Conservation (phyloP, 2,113 vertebrate species). For the Macroglossus sobrinus region DNA sequence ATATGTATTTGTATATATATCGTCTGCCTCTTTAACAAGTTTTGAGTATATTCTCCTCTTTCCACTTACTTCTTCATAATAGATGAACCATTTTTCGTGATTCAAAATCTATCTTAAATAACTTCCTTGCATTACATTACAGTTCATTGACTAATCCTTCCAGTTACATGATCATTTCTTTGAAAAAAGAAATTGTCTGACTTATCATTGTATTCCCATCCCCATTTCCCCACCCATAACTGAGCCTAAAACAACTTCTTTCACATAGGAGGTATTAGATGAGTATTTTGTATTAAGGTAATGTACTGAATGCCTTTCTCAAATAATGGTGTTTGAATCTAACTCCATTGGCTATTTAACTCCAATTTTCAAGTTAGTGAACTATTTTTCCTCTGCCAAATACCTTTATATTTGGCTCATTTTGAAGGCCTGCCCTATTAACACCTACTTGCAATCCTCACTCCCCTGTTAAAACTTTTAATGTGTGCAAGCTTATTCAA, state of each 20-base stretch:
- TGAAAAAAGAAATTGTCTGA: not conserved
- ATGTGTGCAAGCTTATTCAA: conserved; percentile 51
- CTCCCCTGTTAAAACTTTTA: conserved; percentile 52
- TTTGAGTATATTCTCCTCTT: not conserved
- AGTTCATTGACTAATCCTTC: not conserved
- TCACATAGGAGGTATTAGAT: not conserved
- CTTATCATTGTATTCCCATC: not conserved
- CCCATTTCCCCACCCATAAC: not conserved
- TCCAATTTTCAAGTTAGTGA: conserved; percentile 27
- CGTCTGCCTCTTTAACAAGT: not conserved
- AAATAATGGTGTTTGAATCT: conserved; percentile 19
- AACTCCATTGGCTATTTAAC: not conserved
- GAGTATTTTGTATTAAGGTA: conserved; percentile 10
- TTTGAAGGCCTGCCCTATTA: conserved; percentile 44
- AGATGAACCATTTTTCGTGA: not conserved
- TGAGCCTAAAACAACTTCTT: not conserved
- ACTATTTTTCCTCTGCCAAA: conserved; percentile 42
- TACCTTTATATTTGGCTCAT: conserved; percentile 53
- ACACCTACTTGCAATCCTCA: conserved; percentile 38
- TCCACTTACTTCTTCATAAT: not conserved
- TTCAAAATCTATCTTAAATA: not conserved
- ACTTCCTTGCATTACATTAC: not conserved
- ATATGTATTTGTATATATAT: not conserved
- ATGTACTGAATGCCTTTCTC: not conserved
- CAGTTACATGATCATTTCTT: not conserved